phyloP scores from a whole-genome alignment of 2,797 vertebrate species.

The Acanthopagrus latus region DNA sequence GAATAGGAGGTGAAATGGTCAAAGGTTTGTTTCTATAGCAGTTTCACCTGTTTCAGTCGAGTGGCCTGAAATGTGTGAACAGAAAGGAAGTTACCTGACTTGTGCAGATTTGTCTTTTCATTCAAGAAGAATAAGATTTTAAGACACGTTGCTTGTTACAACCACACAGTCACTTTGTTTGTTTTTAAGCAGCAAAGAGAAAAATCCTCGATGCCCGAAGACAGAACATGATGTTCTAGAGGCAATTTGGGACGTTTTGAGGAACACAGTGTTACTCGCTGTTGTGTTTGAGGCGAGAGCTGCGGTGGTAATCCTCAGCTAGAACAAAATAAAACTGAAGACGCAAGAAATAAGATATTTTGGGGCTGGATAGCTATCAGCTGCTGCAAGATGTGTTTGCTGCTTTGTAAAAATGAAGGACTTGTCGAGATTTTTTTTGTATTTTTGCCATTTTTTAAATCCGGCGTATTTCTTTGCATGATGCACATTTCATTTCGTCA shows the following conservation, averaged over 20 bases:
- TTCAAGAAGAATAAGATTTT: constrained; percentile 41
- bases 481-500: not conserved
- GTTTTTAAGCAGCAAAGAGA: constrained; percentile 13
- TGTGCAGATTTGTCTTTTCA: constrained; percentile 36
- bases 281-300: constrained; percentile 10
- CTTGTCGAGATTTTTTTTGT: not conserved
- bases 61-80: constrained; percentile 43
- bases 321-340: constrained; percentile 21
- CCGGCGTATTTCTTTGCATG: not conserved
- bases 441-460: not conserved
- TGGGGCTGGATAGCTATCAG: not conserved
- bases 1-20: constrained; percentile 8
- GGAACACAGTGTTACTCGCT: not conserved
- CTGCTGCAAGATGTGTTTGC: not conserved
- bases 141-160: constrained; percentile 24
- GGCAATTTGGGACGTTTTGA: constrained; percentile 33
- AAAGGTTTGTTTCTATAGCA: constrained; percentile 17
- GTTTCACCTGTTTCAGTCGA: constrained; percentile 19
- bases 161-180: constrained; percentile 10
- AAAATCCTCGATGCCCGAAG: constrained; percentile 33
- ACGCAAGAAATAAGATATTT: constrained; percentile 4
- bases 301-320: not conserved
- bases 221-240: constrained; percentile 37
- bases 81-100: constrained; percentile 46
- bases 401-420: not conserved